Percentiles rank a stretch among this genome's conserved stretches.
Evolutionary conservation across 37 sponge, comb jelly and placozoan genomes (phyloP).

Genomic region (Halichondria panicea): DNA sequence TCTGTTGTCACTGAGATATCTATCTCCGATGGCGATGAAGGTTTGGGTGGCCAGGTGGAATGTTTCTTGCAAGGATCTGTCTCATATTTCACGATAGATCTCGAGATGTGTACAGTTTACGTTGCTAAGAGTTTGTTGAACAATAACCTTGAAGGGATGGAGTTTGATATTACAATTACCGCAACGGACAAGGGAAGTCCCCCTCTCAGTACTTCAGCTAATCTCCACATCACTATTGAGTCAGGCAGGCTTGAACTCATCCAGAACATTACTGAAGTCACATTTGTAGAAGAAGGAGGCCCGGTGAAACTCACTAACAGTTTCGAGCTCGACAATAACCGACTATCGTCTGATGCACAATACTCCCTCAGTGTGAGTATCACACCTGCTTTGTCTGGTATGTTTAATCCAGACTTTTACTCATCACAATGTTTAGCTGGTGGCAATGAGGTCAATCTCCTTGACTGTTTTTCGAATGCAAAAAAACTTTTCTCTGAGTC

Average conservation of each 20-base stretch:
- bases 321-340: conserved; percentile 8
- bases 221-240: conserved; percentile 7
- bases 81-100: conserved; percentile 18
- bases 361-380: too few relatives aligned
- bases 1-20: not conserved
- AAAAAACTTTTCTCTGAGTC: not conserved
- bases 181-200: conserved; percentile 37
- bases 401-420: conserved; percentile 8
- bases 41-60: conserved; percentile 26
- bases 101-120: conserved; percentile 16
- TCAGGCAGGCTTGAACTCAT: conserved; percentile 13
- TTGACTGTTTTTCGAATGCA: conserved; percentile 17
- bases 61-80: conserved; percentile 13
- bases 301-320: conserved; percentile 14
- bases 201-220: not conserved
- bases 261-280: conserved; percentile 7
- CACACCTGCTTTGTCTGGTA: too few relatives aligned
- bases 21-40: conserved; percentile 53
- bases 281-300: conserved; percentile 35
- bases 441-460: conserved; percentile 6
- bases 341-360: too few relatives aligned
- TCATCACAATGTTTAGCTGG: not conserved
- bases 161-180: conserved; percentile 13
- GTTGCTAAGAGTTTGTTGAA: not conserved
- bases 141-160: not conserved